Percentiles rank a stretch among this genome's conserved stretches.
phyloP scores from a whole-genome alignment of 2,797 vertebrate species.

The Kryptolebias ocellatus region DNA sequence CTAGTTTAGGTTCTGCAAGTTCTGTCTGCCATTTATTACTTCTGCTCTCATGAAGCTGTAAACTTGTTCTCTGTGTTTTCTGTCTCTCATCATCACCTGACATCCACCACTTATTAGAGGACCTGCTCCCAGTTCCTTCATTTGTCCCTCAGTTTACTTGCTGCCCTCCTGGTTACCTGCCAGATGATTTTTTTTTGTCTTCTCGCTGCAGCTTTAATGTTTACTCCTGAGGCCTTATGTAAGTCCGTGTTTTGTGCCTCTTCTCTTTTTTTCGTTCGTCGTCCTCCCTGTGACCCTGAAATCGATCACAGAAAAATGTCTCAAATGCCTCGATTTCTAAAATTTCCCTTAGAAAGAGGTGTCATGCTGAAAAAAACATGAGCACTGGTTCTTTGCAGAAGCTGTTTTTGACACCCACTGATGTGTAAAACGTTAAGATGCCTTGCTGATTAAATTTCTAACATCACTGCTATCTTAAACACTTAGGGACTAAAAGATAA shows the following conservation, averaged over 20 bases:
- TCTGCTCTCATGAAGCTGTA: accelerated
- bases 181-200: slow-evolving; percentile 12
- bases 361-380: background rate
- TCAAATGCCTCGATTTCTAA: background rate
- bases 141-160: background rate
- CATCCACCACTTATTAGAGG: slow-evolving; percentile 5
- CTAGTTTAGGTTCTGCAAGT: background rate
- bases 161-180: background rate
- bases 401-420: background rate
- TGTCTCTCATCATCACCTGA: background rate
- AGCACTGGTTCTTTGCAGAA: background rate
- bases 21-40: background rate
- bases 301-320: slow-evolving; percentile 2
- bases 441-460: background rate
- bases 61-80: background rate
- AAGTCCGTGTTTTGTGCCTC: slow-evolving; percentile 5
- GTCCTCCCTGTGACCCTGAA: slow-evolving; percentile 5
- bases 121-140: slow-evolving; percentile 5
- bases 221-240: slow-evolving; percentile 6
- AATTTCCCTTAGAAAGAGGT: background rate
- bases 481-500: too few relatives aligned
- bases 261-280: background rate
- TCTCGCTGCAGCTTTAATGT: background rate
- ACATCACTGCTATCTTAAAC: too few relatives aligned
- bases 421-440: background rate